Evolutionary conservation across 2,888 invertebrate genomes (phyloP).

Genomic region (Lepeophtheirus nordmannii): DNA sequence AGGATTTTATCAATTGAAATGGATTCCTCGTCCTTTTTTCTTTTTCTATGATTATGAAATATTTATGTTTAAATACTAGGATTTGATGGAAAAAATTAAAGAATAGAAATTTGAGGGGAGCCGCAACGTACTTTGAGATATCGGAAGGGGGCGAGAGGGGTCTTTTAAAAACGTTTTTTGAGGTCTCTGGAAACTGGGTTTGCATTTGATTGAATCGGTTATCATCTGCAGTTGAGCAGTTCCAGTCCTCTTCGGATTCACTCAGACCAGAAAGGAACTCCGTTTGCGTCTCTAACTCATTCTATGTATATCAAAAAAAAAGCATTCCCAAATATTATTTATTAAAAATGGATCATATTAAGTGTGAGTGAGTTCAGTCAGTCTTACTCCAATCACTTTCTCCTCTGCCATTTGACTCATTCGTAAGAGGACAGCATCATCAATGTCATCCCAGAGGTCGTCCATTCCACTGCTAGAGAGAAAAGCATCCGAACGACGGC

Average conservation of each 20-base stretch:
- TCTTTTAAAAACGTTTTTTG: not conserved
- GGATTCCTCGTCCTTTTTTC: not conserved
- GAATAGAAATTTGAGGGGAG: not conserved
- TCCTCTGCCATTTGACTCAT: conserved; percentile 1
- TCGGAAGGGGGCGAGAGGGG: not conserved
- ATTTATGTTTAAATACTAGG: not conserved
- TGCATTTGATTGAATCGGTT: conserved; percentile 1
- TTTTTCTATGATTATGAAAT: not conserved
- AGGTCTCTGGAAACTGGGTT: not conserved
- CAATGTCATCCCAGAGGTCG: conserved; percentile 3
- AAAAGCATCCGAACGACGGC: conserved; percentile 35
- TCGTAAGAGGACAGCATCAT: not conserved
- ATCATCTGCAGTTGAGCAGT: not conserved
- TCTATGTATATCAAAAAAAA: not conserved
- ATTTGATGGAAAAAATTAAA: not conserved
- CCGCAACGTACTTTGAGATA: not conserved
- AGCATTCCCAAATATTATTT: not conserved
- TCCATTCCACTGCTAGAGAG: not conserved
- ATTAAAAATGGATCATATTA: no score
- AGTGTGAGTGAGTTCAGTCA: no score
- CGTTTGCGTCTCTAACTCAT: no score
- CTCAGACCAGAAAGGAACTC: not conserved
- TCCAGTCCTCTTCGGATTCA: not conserved
- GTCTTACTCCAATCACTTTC: not conserved
- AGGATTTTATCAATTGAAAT: not conserved